Evolutionary conservation across 2,797 vertebrate genomes (phyloP).

Genomic region (Malacoraja senta): DNA sequence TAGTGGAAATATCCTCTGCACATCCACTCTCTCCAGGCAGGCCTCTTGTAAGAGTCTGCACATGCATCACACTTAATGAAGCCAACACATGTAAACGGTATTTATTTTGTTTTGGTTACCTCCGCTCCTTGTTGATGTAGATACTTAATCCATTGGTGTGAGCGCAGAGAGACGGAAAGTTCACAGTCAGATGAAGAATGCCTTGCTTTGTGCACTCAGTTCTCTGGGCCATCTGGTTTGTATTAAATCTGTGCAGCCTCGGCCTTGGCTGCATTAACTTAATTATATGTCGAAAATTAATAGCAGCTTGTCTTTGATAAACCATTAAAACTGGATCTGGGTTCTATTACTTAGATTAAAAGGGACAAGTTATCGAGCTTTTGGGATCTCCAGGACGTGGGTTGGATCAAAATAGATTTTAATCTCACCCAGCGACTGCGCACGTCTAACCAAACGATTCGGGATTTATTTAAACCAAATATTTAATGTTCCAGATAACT

Average conservation of each 20-base stretch:
- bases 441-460: conserved; percentile 38
- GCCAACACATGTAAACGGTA: neutral
- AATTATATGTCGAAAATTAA: conserved; percentile 18
- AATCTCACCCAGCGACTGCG: conserved; percentile 40
- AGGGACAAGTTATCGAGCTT: conserved; percentile 40
- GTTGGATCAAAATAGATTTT: conserved; percentile 40
- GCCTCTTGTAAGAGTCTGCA: neutral
- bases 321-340: neutral
- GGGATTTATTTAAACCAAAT: conserved; percentile 42
- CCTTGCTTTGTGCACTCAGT: neutral
- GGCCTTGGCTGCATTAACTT: neutral
- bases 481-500: conserved; percentile 41
- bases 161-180: neutral
- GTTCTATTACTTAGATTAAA: conserved; percentile 19
- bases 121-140: neutral
- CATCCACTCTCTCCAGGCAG: neutral
- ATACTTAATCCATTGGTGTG: neutral
- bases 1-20: too few relatives aligned
- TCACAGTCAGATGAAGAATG: neutral
- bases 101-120: neutral
- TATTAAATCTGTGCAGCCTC: neutral
- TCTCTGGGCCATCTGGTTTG: neutral
- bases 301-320: conserved; percentile 15
- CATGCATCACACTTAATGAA: neutral
- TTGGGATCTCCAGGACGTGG: conserved; percentile 21